Conservation (phyloP, 2,797 vertebrate genomes). For the Gastrophryne carolinensis region DNA sequence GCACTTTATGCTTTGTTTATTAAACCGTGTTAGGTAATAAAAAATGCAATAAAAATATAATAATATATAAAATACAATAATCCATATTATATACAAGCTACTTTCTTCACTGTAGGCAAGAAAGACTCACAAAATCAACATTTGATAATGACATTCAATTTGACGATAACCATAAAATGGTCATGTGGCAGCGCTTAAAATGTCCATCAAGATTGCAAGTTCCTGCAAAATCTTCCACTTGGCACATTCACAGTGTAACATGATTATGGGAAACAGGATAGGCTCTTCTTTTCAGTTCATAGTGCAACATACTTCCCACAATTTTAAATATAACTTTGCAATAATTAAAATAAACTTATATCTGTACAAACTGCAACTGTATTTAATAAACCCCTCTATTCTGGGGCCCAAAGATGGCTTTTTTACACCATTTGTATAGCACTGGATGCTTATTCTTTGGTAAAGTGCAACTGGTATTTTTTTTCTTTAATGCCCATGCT, state of each 20-base stretch:
- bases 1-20: conserved; percentile 16
- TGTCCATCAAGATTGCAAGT: background rate
- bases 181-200: background rate
- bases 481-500: background rate
- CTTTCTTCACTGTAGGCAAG: background rate
- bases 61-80: conserved; percentile 46
- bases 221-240: conserved; percentile 1
- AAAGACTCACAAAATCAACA: background rate
- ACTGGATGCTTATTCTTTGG: conserved; percentile 35
- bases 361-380: background rate
- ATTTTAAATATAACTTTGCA: background rate
- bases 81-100: background rate
- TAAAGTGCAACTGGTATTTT: no score
- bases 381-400: background rate
- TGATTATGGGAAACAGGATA: background rate
- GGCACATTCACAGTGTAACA: conserved; percentile 38
- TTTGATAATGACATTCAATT: conserved; percentile 17
- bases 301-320: background rate
- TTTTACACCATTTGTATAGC: background rate
- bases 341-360: background rate
- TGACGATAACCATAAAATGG: background rate
- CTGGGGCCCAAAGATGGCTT: background rate
- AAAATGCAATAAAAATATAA: conserved; percentile 48
- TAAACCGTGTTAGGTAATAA: conserved; percentile 43
- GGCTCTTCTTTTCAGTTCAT: background rate